A percentile compares a stretch with the other conserved stretches of the same genome.
phyloP scores from a whole-genome alignment of 2,797 vertebrate species.

The Artibeus jamaicensis region DNA sequence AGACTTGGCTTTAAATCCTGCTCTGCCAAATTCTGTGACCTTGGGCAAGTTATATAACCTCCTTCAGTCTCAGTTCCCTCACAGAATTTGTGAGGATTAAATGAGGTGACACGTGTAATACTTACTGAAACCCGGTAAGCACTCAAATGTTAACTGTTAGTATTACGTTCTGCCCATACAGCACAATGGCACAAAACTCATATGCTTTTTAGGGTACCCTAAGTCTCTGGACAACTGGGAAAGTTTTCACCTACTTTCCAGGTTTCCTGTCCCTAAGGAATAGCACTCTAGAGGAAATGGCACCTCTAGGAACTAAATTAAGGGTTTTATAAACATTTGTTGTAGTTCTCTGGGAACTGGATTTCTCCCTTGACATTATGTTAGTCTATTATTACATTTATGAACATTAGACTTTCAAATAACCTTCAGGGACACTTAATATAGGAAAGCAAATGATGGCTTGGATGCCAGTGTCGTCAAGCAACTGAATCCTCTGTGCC shows the following conservation, averaged over 20 bases:
- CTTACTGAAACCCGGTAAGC: not conserved
- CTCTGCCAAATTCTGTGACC: not conserved
- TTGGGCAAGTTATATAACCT: slow-evolving; percentile 4
- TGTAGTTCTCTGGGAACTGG: slow-evolving; percentile 28
- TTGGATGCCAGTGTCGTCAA: not conserved
- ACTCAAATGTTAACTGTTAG: not conserved
- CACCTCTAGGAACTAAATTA: slow-evolving; percentile 25
- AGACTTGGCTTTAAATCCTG: not conserved
- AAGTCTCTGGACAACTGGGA: not conserved
- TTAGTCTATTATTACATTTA: slow-evolving; percentile 32
- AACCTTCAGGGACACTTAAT: not conserved
- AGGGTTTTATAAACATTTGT: slow-evolving; percentile 33
- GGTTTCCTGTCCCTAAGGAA: not conserved
- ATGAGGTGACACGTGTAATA: not conserved
- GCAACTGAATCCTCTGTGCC: not conserved
- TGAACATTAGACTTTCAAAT: slow-evolving; percentile 37
- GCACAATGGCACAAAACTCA: not conserved
- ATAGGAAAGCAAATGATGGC: not conserved
- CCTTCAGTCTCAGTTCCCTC: slow-evolving; percentile 11
- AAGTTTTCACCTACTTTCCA: slow-evolving; percentile 38
- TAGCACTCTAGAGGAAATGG: slow-evolving; percentile 14
- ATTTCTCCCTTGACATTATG: not conserved
- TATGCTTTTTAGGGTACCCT: not conserved
- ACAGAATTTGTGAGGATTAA: slow-evolving; percentile 23
- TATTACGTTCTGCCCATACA: not conserved